Conservation (phyloP, 1,140 invertebrate genomes). For the Solenopsis invicta region DNA sequence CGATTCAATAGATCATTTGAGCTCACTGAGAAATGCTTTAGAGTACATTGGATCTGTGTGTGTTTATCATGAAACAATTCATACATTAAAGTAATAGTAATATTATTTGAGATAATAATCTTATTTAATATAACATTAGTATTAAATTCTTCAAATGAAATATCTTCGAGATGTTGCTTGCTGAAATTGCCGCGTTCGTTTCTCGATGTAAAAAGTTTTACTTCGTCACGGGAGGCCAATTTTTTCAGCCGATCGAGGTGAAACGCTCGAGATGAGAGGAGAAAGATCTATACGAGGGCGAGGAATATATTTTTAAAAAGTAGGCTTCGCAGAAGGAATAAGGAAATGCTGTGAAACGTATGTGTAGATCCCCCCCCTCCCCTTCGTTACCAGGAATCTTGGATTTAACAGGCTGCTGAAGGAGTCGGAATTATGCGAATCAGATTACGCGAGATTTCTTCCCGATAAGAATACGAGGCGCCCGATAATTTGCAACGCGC, state of each 20-base stretch:
- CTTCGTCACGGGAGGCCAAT: not conserved
- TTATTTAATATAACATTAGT: not conserved
- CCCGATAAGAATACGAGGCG: not conserved
- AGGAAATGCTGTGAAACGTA: not conserved
- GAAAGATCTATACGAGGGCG: not conserved
- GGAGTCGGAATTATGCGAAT: not conserved
- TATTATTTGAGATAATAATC: too few species aligned
- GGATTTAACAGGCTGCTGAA: not conserved
- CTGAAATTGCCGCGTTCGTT: not conserved
- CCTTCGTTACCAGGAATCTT: not conserved
- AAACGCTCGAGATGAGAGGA: not conserved
- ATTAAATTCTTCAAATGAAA: not conserved
- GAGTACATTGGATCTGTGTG: not conserved
- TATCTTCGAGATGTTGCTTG: not conserved
- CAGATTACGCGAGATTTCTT: not conserved
- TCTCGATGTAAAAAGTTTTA: not conserved
- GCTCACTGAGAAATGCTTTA: not conserved
- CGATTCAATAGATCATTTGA: too few species aligned
- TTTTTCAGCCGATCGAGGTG: not conserved
- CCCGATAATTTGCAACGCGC: not conserved
- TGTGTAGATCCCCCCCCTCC: not conserved
- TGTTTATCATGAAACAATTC: too few species aligned
- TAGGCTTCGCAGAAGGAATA: not conserved
- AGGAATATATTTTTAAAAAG: constrained; percentile 9
- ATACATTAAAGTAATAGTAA: too few species aligned